A percentile compares a stretch with the other conserved stretches of the same genome.
Conservation (phyloP, 2,888 invertebrate species). For the Luperina nickerlii region DNA sequence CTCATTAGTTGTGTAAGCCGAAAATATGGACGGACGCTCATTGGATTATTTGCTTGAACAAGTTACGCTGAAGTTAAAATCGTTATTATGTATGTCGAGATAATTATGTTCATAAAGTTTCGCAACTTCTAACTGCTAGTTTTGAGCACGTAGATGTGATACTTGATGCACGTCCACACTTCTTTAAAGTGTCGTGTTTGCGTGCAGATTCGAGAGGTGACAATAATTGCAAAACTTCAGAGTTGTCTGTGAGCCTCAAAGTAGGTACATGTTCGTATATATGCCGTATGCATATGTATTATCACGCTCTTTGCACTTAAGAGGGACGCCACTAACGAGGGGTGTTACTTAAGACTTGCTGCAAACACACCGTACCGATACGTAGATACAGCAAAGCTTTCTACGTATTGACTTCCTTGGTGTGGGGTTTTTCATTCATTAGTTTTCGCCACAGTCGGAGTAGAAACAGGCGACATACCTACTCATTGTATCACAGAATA, state of each 20-base stretch:
- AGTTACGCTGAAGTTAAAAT: conserved; percentile 17
- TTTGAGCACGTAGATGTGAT: conserved; percentile 3
- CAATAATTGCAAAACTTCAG: conserved; percentile 46
- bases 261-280: conserved; percentile 13
- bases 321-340: conserved; percentile 51
- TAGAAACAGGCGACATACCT: not conserved
- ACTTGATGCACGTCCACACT: conserved; percentile 13
- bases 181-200: conserved; percentile 20
- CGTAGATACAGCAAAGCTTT: conserved; percentile 29
- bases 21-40: conserved; percentile 22
- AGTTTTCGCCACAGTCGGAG: not conserved
- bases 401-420: conserved; percentile 25
- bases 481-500: not conserved
- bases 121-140: conserved; percentile 18
- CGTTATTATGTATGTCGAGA: conserved; percentile 4
- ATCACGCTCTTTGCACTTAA: conserved; percentile 55
- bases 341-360: conserved; percentile 44
- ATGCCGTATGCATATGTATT: conserved; percentile 50
- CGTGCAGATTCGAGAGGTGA: conserved; percentile 18
- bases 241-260: conserved; percentile 2
- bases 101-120: conserved; percentile 28
- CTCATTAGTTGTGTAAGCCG: conserved; percentile 58
- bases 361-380: conserved; percentile 36
- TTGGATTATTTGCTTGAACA: conserved; percentile 30
- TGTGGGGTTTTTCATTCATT: not conserved